These are phyloP conservation scores for Alosa sapidissima DNA, from an alignment of 2,797 vertebrate species.

Conservation along the genomic window DNA sequence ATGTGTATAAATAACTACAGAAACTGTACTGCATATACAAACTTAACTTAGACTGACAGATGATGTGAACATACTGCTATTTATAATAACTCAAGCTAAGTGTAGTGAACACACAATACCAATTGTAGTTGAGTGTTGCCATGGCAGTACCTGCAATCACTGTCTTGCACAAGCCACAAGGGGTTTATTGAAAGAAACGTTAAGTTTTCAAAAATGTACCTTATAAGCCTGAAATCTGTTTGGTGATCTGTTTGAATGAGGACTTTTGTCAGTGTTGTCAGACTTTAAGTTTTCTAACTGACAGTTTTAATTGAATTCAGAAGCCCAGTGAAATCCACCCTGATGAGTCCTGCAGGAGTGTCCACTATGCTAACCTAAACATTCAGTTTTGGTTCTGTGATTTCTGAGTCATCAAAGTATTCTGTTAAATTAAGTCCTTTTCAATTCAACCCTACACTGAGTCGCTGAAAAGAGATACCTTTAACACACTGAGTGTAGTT, in stretches of 20 bases:
- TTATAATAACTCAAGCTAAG: not conserved
- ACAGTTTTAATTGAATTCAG: not conserved
- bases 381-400: not conserved
- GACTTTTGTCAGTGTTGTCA: not conserved
- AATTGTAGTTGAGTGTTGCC: not conserved
- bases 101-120: not conserved
- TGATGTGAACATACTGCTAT: not conserved
- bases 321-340: not conserved
- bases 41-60: not conserved
- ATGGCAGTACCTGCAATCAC: not conserved
- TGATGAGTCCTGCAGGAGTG: not conserved
- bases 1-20: not conserved
- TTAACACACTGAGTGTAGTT: not conserved
- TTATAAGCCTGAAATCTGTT: not conserved
- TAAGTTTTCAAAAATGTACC: not conserved
- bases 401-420: not conserved
- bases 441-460: not conserved
- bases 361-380: not conserved
- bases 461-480: not conserved
- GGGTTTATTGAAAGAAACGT: not conserved
- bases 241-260: not conserved
- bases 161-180: not conserved
- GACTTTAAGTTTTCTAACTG: not conserved
- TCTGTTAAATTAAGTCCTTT: not conserved
- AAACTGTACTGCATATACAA: not conserved